A percentile compares a stretch with the other conserved stretches of the same genome.
Conservation (phyloP, 2,888 invertebrate species). For the Tuberolachnus salignus region DNA sequence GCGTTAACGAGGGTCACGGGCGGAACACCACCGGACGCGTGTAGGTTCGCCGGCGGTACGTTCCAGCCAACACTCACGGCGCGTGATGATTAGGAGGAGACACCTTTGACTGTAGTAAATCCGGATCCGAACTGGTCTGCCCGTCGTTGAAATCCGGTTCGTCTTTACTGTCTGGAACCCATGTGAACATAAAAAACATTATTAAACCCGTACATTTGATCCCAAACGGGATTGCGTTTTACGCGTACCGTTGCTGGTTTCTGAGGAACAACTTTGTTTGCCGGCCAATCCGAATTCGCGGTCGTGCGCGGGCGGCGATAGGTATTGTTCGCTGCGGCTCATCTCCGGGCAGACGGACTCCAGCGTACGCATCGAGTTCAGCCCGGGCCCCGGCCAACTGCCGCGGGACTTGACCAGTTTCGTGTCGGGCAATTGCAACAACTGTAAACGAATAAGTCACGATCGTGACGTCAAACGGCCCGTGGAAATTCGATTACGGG, state of each 20-base stretch:
- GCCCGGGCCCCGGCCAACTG: constrained; percentile 84
- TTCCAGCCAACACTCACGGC: constrained; percentile 1
- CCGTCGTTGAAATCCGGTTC: constrained; percentile 32
- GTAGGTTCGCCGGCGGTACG: not conserved
- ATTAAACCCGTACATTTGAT: no score
- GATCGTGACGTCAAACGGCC: no score
- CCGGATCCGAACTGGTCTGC: constrained; percentile 38
- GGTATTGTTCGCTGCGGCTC: constrained; percentile 83
- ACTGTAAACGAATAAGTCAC: constrained; percentile 58
- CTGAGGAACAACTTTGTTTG: constrained; percentile 50
- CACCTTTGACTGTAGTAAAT: not conserved
- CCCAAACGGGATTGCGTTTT: not conserved
- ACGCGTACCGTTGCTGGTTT: constrained; percentile 37
- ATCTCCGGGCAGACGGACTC: constrained; percentile 69
- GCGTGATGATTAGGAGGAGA: not conserved
- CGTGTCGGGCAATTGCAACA: constrained; percentile 68
- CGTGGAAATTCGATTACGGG: no score
- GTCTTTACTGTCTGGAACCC: constrained; percentile 45
- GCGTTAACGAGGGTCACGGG: no score
- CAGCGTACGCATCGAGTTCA: constrained; percentile 60
- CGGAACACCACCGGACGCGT: not conserved
- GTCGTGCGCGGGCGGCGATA: constrained; percentile 60
- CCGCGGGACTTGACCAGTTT: constrained; percentile 80
- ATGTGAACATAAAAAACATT: not conserved
- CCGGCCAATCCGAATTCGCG: constrained; percentile 57